phyloP scores from a whole-genome alignment of 2,113 vertebrate species.

The Hypocryptadius cinnamomeus region DNA sequence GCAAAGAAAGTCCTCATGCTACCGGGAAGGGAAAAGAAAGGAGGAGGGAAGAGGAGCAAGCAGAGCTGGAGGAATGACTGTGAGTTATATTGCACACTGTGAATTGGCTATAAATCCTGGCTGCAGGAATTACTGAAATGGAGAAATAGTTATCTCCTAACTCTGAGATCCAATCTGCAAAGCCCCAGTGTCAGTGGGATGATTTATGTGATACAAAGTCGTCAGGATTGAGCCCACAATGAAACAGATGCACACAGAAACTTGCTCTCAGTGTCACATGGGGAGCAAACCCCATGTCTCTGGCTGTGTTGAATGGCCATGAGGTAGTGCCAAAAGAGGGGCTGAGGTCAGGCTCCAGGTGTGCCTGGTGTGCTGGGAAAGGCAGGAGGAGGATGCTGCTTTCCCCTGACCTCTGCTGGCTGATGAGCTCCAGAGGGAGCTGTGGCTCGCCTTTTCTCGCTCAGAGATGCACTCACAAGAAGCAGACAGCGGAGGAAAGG shows the following conservation, averaged over 20 bases:
- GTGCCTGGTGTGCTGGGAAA: neutral
- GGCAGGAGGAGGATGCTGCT: neutral
- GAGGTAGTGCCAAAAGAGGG: fast-evolving
- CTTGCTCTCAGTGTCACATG: neutral
- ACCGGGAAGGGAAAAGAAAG: neutral
- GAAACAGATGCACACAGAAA: neutral
- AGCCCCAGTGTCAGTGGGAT: neutral
- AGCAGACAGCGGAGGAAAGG: neutral
- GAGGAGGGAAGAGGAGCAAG: neutral
- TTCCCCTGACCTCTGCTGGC: neutral
- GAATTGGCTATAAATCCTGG: conserved; percentile 14
- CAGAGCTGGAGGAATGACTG: neutral
- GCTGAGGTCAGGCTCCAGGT: neutral
- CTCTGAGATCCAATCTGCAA: neutral
- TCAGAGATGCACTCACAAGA: neutral
- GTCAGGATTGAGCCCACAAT: neutral
- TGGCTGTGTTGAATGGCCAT: fast-evolving
- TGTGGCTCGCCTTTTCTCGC: neutral
- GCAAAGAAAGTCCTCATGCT: neutral
- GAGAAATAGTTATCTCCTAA: conserved; percentile 32
- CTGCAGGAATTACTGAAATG: conserved; percentile 10
- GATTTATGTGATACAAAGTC: neutral
- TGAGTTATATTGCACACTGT: neutral
- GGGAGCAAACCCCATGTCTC: too few species aligned
- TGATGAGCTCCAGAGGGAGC: conserved; percentile 55